Base-by-base conservation (phyloP, 2,797 vertebrate species). In the Myotis vivesi region DNA sequence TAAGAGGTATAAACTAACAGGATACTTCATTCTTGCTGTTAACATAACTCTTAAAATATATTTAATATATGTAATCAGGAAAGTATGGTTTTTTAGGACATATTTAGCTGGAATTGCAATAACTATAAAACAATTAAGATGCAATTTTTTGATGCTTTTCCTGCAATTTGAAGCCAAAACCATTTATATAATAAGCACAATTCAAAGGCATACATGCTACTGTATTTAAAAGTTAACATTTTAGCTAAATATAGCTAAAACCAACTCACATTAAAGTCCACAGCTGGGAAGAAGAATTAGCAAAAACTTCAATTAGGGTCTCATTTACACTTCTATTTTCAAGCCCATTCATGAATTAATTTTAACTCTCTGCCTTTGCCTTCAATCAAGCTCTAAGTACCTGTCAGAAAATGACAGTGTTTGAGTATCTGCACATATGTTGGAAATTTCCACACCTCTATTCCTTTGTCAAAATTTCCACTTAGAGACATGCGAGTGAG, bases 341-440 rank as follows among this genome's bases (percentile, higher is more conserved):
- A 88, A 96, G 57, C 46, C 75, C 94, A 94, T 94, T 94, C 89
- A 97, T 91, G 89, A 91, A 94, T 96, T 91, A 95, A 96, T 95
- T 97, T 96, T 87, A 96, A 57, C 57, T 95, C 73, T 36, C 62
- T 66, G 77, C 83, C 41, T 91, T 53, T 90, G 75, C 36, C 71
- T 95, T 95, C 93, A 57, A 91, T 96, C 89, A 95, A 84, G 64
- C 76, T 36, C 8, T 76, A 91, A 83, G n/a, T 62, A 89, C 89
- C 91, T 95, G 85, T 72, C 95, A 96, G 66, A 86, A 90, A 95
- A 95, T 62, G 91, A 88, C 51, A 90, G 81, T 53, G 44, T 83
- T 89, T 82, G 46, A 91, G 51, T 93, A 75, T 88, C 64, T 95
- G 69, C 46, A 41, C 69, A 69, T 86, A 84, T 20, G 62, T 76